Conservation (phyloP, 2,113 vertebrate species). For the Phoenicopterus ruber region DNA sequence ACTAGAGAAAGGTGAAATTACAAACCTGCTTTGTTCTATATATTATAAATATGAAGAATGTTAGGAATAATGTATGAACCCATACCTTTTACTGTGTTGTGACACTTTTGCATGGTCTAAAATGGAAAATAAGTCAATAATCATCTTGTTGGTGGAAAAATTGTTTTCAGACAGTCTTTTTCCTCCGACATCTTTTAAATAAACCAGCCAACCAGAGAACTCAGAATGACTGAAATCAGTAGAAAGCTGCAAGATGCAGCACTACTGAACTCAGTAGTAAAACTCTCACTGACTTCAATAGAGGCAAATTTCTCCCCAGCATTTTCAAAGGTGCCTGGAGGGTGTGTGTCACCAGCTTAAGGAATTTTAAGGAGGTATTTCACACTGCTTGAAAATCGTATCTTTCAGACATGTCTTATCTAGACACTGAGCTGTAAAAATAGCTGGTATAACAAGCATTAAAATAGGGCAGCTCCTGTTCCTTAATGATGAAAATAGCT, state of each 20-base stretch:
- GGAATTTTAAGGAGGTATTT: conserved; percentile 34
- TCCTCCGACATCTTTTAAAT: neutral
- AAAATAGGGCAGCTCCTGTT: conserved; percentile 4
- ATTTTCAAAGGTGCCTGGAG: conserved; percentile 36
- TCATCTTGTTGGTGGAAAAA: neutral
- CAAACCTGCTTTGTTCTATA: neutral
- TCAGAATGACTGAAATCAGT: neutral
- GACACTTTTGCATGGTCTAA: neutral
- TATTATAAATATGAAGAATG: neutral
- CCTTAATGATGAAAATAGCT: neutral
- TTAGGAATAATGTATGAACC: neutral
- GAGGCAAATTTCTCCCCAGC: neutral
- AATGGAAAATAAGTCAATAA: neutral
- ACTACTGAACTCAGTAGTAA: neutral
- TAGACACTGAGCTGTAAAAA: neutral
- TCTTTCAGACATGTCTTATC: neutral
- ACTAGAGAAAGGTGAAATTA: neutral
- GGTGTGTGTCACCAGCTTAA: neutral
- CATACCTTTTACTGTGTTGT: neutral
- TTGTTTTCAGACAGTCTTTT: neutral
- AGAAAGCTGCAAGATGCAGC: neutral
- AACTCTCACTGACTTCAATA: neutral
- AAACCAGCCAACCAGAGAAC: neutral
- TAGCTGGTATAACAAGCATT: neutral
- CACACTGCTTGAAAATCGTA: neutral